phyloP scores from a whole-genome alignment of 2,888 invertebrate species.

The Poecilobothrus nobilitatus region DNA sequence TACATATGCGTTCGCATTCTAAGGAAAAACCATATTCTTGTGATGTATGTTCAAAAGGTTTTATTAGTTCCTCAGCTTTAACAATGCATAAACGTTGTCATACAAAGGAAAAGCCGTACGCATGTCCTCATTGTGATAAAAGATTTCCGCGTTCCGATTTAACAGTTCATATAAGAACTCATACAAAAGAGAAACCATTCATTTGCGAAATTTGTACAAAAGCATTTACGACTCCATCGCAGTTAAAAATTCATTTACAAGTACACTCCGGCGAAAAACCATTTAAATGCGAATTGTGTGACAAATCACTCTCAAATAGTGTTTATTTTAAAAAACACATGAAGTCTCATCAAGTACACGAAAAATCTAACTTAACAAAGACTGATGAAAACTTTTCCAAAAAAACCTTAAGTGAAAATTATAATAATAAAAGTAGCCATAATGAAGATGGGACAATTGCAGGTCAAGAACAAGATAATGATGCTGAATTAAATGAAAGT shows the following conservation, averaged over 20 bases:
- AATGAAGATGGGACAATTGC: background rate
- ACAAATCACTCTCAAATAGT: constrained; percentile 28
- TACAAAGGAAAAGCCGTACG: constrained; percentile 54
- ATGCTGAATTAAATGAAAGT: constrained; percentile 19
- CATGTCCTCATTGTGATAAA: constrained; percentile 51
- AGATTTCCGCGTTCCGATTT: constrained; percentile 49
- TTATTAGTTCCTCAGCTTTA: constrained; percentile 43
- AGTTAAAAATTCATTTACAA: constrained; percentile 39
- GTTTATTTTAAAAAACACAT: constrained; percentile 45
- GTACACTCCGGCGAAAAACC: constrained; percentile 42
- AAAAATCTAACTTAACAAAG: constrained; percentile 30
- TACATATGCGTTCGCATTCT: constrained; percentile 42
- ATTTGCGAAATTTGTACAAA: constrained; percentile 36
- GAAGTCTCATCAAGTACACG: constrained; percentile 48
- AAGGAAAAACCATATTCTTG: constrained; percentile 30
- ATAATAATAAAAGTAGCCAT: background rate
- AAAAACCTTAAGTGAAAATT: too few relatives aligned
- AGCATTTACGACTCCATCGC: constrained; percentile 39
- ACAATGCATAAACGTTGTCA: constrained; percentile 54
- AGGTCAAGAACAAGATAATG: constrained; percentile 7
- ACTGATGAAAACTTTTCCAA: constrained; percentile 22
- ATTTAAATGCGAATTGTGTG: constrained; percentile 39
- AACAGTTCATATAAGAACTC: constrained; percentile 41
- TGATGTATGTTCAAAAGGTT: constrained; percentile 36
- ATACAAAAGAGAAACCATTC: constrained; percentile 32